Base-by-base conservation (phyloP, 2,797 vertebrate genomes). In the Intellagama lesueurii region DNA sequence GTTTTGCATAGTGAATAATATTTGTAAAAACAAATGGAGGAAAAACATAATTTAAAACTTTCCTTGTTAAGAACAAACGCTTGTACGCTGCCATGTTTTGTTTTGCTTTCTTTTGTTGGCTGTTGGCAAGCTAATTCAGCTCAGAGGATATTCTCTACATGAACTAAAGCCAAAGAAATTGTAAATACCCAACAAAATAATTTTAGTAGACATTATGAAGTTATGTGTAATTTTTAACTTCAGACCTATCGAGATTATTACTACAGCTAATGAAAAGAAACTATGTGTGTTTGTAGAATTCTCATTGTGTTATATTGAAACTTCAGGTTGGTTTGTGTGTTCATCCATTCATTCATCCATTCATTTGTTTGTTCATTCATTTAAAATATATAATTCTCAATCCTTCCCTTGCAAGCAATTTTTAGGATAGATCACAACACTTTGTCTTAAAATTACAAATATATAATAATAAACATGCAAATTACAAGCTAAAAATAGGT, bases 11-110 rank as follows among this genome's bases (percentile, higher is more conserved):
- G 52, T 7, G 1, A 92, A 87, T 83, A 77, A 70, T 87, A 73
- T 92, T 91, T 91, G 80, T 60, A 86, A 92, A 87, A 92, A 75
- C 40, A 77, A 94, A 56, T n/a, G 70, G 70, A 92, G 81, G 60
- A 83, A 95, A 94, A 88, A 75, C 26, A 81, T 66, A 85, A 66
- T 90, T 90, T 87, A 83, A 85, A 93, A 92, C 85, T 94, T 96
- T 95, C 81, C 85, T 94, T 89, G 83, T n/a, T 12, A 80, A 82
- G 5, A 89, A 40, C 69, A 14, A 9, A 35, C 17, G 87, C 52
- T 56, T 72, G 5, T 44, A 44, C 22, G 9, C 44, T 26, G 26
- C 24, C 75, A 77, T 24, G 24, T 26, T 89, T 76, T 81, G 81
- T 93, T 66, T 89, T 77, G 88, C 68, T 89, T 22, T 76, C 5